Evolutionary conservation across 2,113 vertebrate species (phyloP).

Genomic region (Oncorhynchus nerka): DNA sequence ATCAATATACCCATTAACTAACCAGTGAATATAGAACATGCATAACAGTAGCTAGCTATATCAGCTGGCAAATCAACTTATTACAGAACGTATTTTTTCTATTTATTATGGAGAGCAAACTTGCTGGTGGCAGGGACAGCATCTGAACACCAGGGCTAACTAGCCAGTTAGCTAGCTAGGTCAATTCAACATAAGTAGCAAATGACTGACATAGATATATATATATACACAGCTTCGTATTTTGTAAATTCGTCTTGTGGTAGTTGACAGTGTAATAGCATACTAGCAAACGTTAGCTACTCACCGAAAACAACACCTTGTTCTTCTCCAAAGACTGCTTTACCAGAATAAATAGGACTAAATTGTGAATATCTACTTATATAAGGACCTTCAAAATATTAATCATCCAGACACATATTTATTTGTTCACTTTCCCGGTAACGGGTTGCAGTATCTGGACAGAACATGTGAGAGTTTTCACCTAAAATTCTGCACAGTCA

Average conservation of each 20-base stretch:
- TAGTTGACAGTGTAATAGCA: background rate
- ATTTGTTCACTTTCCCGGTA: background rate
- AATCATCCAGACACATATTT: slow-evolving; percentile 58
- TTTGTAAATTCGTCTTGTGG: background rate
- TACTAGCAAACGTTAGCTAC: background rate
- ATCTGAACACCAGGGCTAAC: too few relatives aligned
- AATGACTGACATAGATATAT: too few relatives aligned
- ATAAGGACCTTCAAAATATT: slow-evolving; percentile 23
- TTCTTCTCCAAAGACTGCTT: background rate
- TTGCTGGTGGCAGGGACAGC: too few relatives aligned
- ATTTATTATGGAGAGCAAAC: too few relatives aligned
- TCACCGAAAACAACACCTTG: background rate
- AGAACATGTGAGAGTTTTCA: slow-evolving; percentile 29
- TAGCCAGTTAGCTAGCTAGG: too few relatives aligned
- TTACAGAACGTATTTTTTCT: too few relatives aligned
- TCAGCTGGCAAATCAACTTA: too few relatives aligned
- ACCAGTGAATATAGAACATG: too few relatives aligned
- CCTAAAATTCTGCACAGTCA: too few relatives aligned
- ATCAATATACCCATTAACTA: too few relatives aligned
- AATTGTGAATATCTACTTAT: background rate
- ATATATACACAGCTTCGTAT: background rate
- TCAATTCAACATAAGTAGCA: too few relatives aligned
- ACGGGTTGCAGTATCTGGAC: slow-evolving; percentile 30
- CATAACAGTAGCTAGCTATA: too few relatives aligned
- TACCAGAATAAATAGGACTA: background rate